Evolutionary conservation across 2,888 invertebrate species (phyloP).

Genomic region (Ferdinandea cuprea): DNA sequence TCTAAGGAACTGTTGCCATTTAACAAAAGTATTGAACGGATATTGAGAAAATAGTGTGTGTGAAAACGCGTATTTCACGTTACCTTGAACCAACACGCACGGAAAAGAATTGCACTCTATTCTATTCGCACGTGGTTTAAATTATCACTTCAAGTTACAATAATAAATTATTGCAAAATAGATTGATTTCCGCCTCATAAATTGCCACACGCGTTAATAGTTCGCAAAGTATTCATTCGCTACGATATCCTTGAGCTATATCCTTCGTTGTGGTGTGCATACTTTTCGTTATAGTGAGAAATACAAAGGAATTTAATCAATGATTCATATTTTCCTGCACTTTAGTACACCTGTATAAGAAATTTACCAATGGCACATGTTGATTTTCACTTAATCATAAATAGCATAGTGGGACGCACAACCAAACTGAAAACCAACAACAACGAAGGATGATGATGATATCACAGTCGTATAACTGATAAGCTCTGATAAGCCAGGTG

Average conservation of each 20-base stretch:
- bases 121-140: too few relatives aligned
- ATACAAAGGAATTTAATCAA: constrained; percentile 59
- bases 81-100: too few relatives aligned
- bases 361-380: constrained; percentile 42
- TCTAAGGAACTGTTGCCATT: too few relatives aligned
- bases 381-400: constrained; percentile 24
- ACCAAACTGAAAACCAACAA: background rate
- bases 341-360: constrained; percentile 53
- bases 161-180: constrained; percentile 5
- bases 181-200: constrained; percentile 44
- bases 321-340: constrained; percentile 57
- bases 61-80: too few relatives aligned
- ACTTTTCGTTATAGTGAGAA: constrained; percentile 33
- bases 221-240: constrained; percentile 35
- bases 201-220: constrained; percentile 54
- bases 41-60: too few relatives aligned
- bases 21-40: too few relatives aligned
- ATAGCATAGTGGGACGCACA: constrained; percentile 43
- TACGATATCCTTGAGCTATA: constrained; percentile 52
- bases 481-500: constrained; percentile 3
- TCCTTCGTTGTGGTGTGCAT: too few relatives aligned
- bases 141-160: too few relatives aligned
- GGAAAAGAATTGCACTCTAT: too few relatives aligned
- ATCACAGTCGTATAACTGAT: constrained; percentile 13
- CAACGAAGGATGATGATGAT: background rate